Conservation (phyloP, 2,113 vertebrate species). For the Sardina pilchardus region DNA sequence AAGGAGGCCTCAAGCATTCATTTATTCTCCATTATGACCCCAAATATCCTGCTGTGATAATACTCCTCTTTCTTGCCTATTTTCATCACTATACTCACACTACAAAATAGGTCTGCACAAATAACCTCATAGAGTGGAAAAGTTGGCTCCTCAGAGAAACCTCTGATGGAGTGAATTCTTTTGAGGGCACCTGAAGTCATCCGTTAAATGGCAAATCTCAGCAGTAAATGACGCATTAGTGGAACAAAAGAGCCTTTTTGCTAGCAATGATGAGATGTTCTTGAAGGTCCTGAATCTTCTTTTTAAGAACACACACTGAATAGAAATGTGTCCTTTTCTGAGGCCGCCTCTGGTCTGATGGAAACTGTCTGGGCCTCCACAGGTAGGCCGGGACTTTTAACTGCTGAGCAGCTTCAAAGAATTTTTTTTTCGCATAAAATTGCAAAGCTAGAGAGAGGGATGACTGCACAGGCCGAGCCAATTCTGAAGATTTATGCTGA, state of each 20-base stretch:
- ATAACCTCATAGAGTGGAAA: not conserved
- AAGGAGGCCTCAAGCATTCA: not conserved
- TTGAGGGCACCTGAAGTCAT: not conserved
- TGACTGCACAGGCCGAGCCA: conserved; percentile 18
- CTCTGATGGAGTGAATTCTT: not conserved
- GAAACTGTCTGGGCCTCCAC: not conserved
- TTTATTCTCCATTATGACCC: not conserved
- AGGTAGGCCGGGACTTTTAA: not conserved
- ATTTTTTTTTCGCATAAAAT: conserved; percentile 25
- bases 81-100: not conserved
- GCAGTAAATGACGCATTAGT: not conserved
- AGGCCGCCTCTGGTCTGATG: not conserved
- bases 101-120: not conserved
- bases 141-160: not conserved
- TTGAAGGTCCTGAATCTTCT: not conserved
- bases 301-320: not conserved
- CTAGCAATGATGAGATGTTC: not conserved
- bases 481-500: conserved; percentile 4
- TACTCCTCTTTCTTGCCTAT: not conserved
- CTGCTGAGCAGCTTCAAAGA: not conserved
- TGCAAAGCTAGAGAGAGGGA: conserved; percentile 23
- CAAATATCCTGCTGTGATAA: not conserved
- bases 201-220: conserved; percentile 8
- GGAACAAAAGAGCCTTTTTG: not conserved
- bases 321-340: not conserved